Evolutionary conservation across 2,888 invertebrate genomes (phyloP), one percentile per base, ranked within the genome.

Genomic region (Eurytoma californica): DNA sequence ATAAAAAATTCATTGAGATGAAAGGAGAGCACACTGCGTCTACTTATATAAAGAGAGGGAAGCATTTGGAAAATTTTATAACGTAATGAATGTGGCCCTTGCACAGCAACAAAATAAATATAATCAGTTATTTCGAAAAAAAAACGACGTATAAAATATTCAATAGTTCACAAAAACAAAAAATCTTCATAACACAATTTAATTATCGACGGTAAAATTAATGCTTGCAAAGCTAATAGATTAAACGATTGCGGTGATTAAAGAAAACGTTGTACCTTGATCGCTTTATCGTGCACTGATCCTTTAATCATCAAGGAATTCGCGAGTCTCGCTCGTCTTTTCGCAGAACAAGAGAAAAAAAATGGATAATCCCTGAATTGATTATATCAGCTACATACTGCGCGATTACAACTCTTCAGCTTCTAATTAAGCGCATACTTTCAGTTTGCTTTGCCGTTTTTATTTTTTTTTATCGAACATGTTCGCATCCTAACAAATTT

Each of bases 361-460:
- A 30, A n/a, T n/a, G 18, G 49, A 76, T 76, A 13, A 72, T 72
- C 67, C 55, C 67, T 78, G 67, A 78, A 69, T 73, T 51, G 53
- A n/a, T 79, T 61, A 39, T n/a, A 67, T 67, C 55, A 30, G 20
- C 47, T 66, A 60, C 18, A 55, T 70, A 20, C 60, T 53, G 47
- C 20, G 47, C n/a, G 55, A 68, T 72, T 60, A 77, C 12, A 9
- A 72, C 58, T 28, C 39, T 65, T 60, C 47, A 57, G 20, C 47
- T 49, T 70, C 65, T 70, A 70, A 39, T 51, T 70, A 28, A 72
- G 51, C 63, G 14, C 65, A 74, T 69, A 70, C 60, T 79, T 70
- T 75, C 74, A 60, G 58, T 57, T 58, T 65, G 63, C 51, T 30
- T 13, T 53, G 24, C 69, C 30, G 39, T 39, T 39, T 39, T 39